phyloP scores from a whole-genome alignment of 2,888 invertebrate genomes.

The Cryptocephalus moraei region DNA sequence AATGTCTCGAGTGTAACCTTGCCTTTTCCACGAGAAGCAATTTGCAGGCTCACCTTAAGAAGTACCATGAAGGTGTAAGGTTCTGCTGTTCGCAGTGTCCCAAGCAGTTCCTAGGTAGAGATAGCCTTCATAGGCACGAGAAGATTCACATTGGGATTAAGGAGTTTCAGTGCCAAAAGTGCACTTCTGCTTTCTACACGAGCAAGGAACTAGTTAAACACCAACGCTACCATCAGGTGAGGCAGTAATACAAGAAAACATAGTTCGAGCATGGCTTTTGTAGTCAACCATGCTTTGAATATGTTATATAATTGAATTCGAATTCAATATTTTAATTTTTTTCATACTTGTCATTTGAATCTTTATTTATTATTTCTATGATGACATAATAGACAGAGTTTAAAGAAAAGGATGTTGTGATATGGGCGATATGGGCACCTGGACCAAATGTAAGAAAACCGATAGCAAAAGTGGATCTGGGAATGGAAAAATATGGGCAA shows the following conservation, averaged over 20 bases:
- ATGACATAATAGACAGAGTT: no score
- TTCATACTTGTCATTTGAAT: no score
- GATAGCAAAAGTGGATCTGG: no score
- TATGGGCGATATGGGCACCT: no score
- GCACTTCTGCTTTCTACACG: conserved; percentile 26
- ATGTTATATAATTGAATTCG: no score
- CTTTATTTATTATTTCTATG: no score
- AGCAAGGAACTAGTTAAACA: conserved; percentile 26
- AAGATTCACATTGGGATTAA: conserved; percentile 25
- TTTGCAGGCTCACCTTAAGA: conserved; percentile 25
- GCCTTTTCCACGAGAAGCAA: conserved; percentile 27
- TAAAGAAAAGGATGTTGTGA: no score
- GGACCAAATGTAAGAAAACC: no score
- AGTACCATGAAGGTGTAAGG: conserved; percentile 25
- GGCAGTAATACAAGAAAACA: neutral
- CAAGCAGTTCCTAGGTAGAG: conserved; percentile 23
- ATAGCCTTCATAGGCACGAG: conserved; percentile 27
- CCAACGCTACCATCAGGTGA: conserved; percentile 27
- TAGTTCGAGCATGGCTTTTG: no score
- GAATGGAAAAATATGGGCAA: no score
- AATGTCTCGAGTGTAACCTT: conserved; percentile 23
- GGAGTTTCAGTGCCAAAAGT: conserved; percentile 24
- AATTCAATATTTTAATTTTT: no score
- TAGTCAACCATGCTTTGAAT: no score
- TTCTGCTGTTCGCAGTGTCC: conserved; percentile 28